Evolutionary conservation across 37 sponge, comb jelly and placozoan genomes (phyloP), one percentile per base, ranked within the genome.

Genomic region (Crambe crambe): DNA sequence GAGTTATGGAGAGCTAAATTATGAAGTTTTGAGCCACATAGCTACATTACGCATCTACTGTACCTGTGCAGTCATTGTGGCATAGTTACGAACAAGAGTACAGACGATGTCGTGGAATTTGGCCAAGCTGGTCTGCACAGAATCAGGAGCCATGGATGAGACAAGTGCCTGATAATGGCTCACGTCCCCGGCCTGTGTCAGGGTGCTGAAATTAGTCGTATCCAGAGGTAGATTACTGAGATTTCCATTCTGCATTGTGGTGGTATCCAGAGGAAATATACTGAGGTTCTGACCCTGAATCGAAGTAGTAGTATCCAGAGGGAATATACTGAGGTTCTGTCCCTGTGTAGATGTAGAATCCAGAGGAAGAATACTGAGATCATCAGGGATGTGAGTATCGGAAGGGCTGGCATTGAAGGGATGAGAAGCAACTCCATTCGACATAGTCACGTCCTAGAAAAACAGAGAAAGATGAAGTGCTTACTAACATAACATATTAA

Each of bases 61-160:
- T 35, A 68, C 69, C 69, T 68, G 69, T 37, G 36, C 31, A 35
- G 37, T 68, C 10, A 54, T 56, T 32, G 68, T 37, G 30, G 65
- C 36, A 34, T 83, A 75, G 56, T 37, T 22, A 21, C 64, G 75
- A 30, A 83, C 57, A 27, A 83, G 75, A 9, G 54, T 36, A 66
- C 75, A 43, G 27, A 83, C 57, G n/a, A 56, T 27, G 37, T 66
- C 68, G 38, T 83, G 83, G 64, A 83, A 71, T 18, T 66, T 59
- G 38, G 68, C 38, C 1, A 75, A 56, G 26, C 68, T 56, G 42
- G 43, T 64, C 64, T 29, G 43, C 56, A 64, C 6, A 23, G 63
- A 29, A 12, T 47, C 12, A 15, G 51, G 51, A 47, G 6, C 51
- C 51, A 47, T 15, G 6, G 51, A 15, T n/a, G n/a, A n/a, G n/a